These are phyloP conservation scores for Andricus curvator DNA, from an alignment of 2,888 invertebrate genomes.

Conservation along the genomic window DNA sequence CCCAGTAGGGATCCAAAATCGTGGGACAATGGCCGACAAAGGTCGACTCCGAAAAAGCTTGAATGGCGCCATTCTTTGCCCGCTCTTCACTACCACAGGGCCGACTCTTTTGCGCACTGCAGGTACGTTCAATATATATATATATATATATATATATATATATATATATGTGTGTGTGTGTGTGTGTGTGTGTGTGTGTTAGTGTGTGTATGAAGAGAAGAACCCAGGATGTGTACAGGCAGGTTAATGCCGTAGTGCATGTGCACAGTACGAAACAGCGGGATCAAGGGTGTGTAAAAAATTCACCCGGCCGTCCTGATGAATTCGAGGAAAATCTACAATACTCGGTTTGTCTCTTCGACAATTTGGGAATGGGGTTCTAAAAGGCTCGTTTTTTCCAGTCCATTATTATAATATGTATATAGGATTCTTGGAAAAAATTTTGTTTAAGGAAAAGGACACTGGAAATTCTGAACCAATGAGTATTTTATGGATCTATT, in stretches of 20 bases:
- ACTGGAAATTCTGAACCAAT: background rate
- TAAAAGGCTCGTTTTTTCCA: conserved; percentile 1
- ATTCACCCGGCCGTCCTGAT: background rate
- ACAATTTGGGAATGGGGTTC: conserved; percentile 18
- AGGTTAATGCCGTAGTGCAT: conserved; percentile 7
- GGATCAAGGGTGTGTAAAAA: conserved; percentile 31
- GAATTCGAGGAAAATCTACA: conserved; percentile 24
- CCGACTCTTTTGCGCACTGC: conserved; percentile 9
- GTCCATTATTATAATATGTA: background rate
- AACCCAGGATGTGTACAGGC: conserved; percentile 21
- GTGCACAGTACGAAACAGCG: conserved; percentile 13
- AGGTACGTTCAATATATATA: background rate
- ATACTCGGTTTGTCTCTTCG: conserved; percentile 12
- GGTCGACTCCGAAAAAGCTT: conserved; percentile 25
- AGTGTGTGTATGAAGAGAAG: background rate
- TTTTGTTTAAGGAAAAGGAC: background rate
- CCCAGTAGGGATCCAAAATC: conserved; percentile 22
- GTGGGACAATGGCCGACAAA: conserved; percentile 20
- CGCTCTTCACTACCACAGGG: conserved; percentile 11
- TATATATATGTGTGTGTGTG: background rate
- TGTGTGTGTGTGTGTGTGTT: too few species aligned
- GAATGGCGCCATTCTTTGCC: conserved; percentile 30
- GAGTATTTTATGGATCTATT: background rate
- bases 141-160: background rate
- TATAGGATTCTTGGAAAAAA: background rate